phyloP scores from a whole-genome alignment of 2,113 vertebrate genomes.

The Cepphus grylle region DNA sequence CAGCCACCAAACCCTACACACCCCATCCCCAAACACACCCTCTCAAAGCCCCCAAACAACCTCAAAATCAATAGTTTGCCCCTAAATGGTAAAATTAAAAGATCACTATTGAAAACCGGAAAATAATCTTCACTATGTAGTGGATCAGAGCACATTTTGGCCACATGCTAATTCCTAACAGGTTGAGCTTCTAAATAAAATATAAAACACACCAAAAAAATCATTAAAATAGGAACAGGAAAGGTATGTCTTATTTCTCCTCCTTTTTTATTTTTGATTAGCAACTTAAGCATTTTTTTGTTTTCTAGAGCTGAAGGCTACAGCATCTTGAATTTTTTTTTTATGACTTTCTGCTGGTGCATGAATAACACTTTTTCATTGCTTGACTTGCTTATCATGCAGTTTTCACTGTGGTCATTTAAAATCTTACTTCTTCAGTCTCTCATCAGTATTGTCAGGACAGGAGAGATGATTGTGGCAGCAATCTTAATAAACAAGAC shows the following conservation, averaged over 20 bases:
- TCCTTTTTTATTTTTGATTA: background rate
- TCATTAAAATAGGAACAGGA: background rate
- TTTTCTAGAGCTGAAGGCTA: background rate
- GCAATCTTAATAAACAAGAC: background rate
- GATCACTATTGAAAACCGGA: background rate
- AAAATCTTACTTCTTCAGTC: background rate
- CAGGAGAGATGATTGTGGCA: background rate
- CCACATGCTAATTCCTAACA: background rate
- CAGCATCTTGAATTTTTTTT: background rate
- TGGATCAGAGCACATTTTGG: background rate
- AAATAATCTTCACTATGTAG: background rate
- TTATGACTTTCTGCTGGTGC: background rate
- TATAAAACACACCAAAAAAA: background rate
- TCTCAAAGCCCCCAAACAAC: background rate
- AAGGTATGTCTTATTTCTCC: background rate
- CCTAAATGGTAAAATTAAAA: background rate
- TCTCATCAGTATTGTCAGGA: background rate
- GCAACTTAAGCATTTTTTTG: background rate
- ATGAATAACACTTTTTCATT: background rate
- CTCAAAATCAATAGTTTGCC: background rate
- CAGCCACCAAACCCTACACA: background rate
- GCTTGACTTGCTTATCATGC: background rate
- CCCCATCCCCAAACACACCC: fast-evolving
- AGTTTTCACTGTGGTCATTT: background rate
- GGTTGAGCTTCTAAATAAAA: background rate